Conservation (phyloP, 2,888 invertebrate genomes). For the Chrysodeixis includens region DNA sequence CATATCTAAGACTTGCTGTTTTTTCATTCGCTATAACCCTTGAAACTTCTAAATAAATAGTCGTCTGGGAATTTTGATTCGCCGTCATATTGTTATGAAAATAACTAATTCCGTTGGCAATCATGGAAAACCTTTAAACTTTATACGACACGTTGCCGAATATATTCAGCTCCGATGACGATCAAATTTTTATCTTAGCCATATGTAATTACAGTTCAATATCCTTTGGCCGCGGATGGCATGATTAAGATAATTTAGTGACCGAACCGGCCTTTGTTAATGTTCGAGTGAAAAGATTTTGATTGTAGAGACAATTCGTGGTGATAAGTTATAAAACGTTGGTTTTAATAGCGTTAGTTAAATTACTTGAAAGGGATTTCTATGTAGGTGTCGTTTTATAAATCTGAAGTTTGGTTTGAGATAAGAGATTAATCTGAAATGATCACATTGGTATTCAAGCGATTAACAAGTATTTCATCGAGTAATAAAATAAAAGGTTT, state of each 20-base stretch:
- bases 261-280: not conserved
- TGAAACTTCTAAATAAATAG: too few relatives aligned
- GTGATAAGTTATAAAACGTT: conserved; percentile 11
- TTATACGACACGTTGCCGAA: conserved; percentile 6
- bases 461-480: too few relatives aligned
- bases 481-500: too few relatives aligned
- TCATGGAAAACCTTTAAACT: conserved; percentile 7
- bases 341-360: not conserved
- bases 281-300: too few relatives aligned
- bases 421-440: too few relatives aligned
- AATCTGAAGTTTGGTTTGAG: not conserved
- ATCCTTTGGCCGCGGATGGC: not conserved
- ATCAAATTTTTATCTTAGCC: not conserved
- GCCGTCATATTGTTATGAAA: too few relatives aligned
- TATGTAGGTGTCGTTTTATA: too few relatives aligned
- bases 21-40: too few relatives aligned
- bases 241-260: conserved; percentile 9
- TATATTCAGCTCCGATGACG: not conserved
- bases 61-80: not conserved
- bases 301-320: not conserved
- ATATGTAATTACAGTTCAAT: conserved; percentile 2
- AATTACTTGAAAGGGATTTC: conserved; percentile 5
- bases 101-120: not conserved
- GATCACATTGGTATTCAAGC: not conserved
- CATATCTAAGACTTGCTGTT: too few relatives aligned